Evolutionary conservation across 2,113 vertebrate species (phyloP), one percentile per base, ranked within the genome.

Genomic region (Phalacrocorax pelagicus): DNA sequence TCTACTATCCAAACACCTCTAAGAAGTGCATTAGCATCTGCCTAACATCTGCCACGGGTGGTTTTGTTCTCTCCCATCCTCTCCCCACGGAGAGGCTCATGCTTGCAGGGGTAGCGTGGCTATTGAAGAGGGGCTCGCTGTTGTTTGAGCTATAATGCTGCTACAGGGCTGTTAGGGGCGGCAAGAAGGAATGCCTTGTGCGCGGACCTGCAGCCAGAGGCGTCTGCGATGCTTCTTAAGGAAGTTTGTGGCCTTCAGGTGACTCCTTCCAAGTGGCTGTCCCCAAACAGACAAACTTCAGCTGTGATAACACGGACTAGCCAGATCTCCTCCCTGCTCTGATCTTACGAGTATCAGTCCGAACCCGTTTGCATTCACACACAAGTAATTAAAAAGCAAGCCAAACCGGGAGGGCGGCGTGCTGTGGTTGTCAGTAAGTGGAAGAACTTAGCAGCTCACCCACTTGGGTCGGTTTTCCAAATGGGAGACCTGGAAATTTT

Each of bases 1-100:
- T 88, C 32, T 6, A 5, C 30, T 92, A 24, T 62, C 86, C 70
- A 94, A 91, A 91, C 78, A 85, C 70, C 86, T 91, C 81, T 62
- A 91, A 81, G 86, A 70, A 92, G 46, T n/a, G 16, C 66, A 73
- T 91, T 73, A 95, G 40, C 86, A 92, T 96, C 92, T 96, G 81
- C 49, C 81, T 77, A 85, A 65, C 66, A 80, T 94, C 91, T 94
- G 89, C 29, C 84, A 57, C 0, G 0, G 24, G 69, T 40, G 81
- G n/a, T 55, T 96, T 81, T 91, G 32, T 34, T 94, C 81, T 77
- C 46, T 77, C 55, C 51, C 51, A 51, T 80, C 42, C 59, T 21
- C 26, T 86, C 47, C 38, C n/a, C 36, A 67, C 34, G 36, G 29
- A 54, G 1, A 81, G 4, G 7, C 32, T 89, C 0, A 0, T 34